Conservation (phyloP, 2,888 invertebrate species). For the Hypena proboscidalis region DNA sequence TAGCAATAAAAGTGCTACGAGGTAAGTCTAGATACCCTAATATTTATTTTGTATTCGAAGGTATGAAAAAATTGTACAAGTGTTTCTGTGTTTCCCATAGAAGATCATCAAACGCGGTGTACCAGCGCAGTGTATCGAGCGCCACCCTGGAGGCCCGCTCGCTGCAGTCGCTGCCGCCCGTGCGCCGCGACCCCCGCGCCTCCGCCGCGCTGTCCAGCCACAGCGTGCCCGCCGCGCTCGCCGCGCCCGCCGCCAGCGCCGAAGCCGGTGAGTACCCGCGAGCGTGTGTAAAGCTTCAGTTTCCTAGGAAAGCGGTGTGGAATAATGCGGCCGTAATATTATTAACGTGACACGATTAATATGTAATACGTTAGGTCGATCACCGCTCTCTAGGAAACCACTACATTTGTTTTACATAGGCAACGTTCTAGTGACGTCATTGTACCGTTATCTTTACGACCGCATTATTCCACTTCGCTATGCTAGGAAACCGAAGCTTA, state of each 20-base stretch:
- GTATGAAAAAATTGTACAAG: background rate
- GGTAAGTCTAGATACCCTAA: no score
- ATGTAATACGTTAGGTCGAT: no score
- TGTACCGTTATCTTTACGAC: no score
- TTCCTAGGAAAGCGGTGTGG: no score
- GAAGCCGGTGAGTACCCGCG: background rate
- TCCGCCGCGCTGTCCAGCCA: conserved; percentile 4
- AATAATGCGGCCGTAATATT: no score
- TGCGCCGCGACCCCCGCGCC: conserved; percentile 56
- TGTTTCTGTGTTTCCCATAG: conserved; percentile 36
- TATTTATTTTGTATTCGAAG: background rate
- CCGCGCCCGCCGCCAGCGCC: background rate
- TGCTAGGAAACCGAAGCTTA: no score
- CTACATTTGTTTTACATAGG: no score
- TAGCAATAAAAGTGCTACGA: conserved; percentile 59
- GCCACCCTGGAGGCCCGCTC: conserved; percentile 69
- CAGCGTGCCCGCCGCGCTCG: background rate
- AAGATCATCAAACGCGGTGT: conserved; percentile 71
- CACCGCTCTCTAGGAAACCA: no score
- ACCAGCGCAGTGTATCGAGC: conserved; percentile 76
- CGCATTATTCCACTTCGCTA: no score
- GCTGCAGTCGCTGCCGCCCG: conserved; percentile 82
- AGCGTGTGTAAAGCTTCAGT: background rate
- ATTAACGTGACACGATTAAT: no score
- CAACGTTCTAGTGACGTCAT: no score